Conservation (phyloP, 2,113 vertebrate species). For the Zapus hudsonius region DNA sequence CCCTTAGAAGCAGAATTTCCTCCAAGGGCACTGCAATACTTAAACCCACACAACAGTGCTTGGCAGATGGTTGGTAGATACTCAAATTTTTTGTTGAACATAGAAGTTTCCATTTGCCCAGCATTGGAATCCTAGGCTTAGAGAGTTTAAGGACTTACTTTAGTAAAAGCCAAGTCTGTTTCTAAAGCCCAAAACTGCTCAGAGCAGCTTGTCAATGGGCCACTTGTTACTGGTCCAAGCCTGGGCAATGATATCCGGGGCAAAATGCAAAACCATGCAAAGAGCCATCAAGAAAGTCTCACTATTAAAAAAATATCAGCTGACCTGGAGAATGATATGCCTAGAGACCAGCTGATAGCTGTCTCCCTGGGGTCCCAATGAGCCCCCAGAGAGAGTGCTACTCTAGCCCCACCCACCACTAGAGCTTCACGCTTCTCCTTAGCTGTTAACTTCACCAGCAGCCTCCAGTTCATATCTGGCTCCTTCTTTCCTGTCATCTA, state of each 20-base stretch:
- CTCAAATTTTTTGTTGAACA: not conserved
- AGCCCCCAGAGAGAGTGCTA: not conserved
- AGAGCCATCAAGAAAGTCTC: not conserved
- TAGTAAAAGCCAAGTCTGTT: not conserved
- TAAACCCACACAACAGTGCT: not conserved
- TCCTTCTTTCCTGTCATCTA: not conserved
- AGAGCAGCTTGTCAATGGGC: not conserved
- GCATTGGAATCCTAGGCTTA: constrained; percentile 18
- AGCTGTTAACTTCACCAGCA: not conserved
- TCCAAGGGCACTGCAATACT: not conserved
- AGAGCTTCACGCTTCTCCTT: not conserved
- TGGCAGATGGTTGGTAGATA: not conserved
- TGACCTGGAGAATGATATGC: not conserved
- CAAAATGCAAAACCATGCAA: not conserved
- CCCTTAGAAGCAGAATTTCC: not conserved
- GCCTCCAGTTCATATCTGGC: not conserved
- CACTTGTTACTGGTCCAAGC: not conserved
- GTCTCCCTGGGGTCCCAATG: too few relatives aligned
- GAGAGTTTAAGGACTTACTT: not conserved
- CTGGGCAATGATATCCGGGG: not conserved
- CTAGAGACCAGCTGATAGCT: not conserved
- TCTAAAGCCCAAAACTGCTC: not conserved
- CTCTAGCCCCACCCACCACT: not conserved
- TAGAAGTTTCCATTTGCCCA: not conserved
- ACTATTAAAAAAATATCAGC: not conserved